Base-by-base conservation (phyloP, 2,113 vertebrate genomes). In the Rhea americana region DNA sequence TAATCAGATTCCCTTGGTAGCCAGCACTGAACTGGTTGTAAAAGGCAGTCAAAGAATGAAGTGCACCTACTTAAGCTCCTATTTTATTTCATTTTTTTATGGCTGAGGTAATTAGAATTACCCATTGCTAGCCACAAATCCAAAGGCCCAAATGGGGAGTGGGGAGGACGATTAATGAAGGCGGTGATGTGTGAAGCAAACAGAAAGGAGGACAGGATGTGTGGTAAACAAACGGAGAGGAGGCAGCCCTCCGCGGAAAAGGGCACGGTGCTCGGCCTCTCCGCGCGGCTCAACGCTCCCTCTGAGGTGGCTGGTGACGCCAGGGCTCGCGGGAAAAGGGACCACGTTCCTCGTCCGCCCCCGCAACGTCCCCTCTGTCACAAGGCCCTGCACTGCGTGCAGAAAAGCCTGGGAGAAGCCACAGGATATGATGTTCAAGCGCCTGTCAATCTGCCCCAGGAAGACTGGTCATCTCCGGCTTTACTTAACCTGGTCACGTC, bases 61-160 rank as follows among this genome's bases (percentile, higher is more conserved):
- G 97, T 96, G 97, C 97, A 98, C 97, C 98, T 98, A 97, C 98
- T 96, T 96, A 96, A 96, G 96, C 93, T 94, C 93, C 94, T 96
- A 95, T 96, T 96, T 96, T 96, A 93, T 94, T 96, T 96, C 96
- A 96, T 95, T 94, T 91, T 94, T 88, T 92, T 75, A 96, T 97
- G 97, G 97, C 97, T 96, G 93, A 97, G 96, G 98, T 98, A 98
- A 98, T 99, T 98, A 99, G 97, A 98, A 98, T 98, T 97, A 97
- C 96, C 97, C 96, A 98, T 97, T 97, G 98, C 94, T 90, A 98
- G 98, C 96, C 59, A 95, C 97, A 96, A 98, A 96, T 91, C 93
- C 91, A 58, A 98, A 97, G 96, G 97, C 97, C 98, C 98, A 97
- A 96, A 98, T 96, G 97, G 98, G 93, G 89, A 84, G 90, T 28